These are phyloP conservation scores for Coluber constrictor DNA, from an alignment of 2,797 vertebrate genomes.

Conservation along the genomic window DNA sequence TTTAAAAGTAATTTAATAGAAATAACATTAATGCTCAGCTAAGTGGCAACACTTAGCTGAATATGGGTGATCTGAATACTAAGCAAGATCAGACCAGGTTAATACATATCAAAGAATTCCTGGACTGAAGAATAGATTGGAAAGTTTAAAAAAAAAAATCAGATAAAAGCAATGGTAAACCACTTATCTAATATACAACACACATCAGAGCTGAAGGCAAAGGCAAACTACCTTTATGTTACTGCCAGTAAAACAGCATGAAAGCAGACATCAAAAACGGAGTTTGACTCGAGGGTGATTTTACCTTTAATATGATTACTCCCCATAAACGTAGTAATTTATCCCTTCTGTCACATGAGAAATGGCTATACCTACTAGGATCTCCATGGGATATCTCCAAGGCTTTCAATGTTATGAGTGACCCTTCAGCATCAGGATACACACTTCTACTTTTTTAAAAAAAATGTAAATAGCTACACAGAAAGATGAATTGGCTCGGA, in stretches of 20 bases:
- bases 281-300: background rate
- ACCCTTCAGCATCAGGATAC: background rate
- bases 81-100: background rate
- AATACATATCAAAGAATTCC: background rate
- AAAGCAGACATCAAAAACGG: background rate
- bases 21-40: background rate
- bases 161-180: background rate
- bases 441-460: background rate
- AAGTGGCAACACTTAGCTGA: background rate
- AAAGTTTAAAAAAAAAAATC: background rate
- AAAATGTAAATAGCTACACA: background rate
- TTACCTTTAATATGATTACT: background rate
- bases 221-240: background rate
- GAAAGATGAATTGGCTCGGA: background rate
- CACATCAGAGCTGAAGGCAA: background rate
- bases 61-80: background rate
- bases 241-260: background rate
- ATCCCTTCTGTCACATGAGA: background rate
- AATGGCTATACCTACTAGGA: background rate
- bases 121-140: background rate
- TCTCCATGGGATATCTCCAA: background rate
- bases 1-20: background rate
- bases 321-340: background rate
- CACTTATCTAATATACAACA: background rate
- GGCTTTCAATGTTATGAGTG: background rate